Conservation (phyloP, 2,888 invertebrate species). For the Matsumyia berberina region DNA sequence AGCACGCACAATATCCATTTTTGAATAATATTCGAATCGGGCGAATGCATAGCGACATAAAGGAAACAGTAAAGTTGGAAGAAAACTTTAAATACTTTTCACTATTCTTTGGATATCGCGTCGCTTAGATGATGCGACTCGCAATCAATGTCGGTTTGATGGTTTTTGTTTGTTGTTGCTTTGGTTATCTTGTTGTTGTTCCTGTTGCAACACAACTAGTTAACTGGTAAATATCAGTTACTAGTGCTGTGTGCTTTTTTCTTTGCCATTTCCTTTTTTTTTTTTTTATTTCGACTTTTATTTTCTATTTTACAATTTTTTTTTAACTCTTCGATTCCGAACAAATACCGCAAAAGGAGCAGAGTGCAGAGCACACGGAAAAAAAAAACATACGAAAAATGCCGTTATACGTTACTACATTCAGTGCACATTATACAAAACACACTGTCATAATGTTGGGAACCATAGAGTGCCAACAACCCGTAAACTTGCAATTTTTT, state of each 20-base stretch:
- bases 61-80: background rate
- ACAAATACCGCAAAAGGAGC: constrained; percentile 58
- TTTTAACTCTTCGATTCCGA: constrained; percentile 44
- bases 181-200: constrained; percentile 36
- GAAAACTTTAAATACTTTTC: background rate
- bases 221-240: constrained; percentile 50
- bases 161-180: constrained; percentile 14
- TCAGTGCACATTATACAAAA: constrained; percentile 76
- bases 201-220: constrained; percentile 60
- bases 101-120: background rate
- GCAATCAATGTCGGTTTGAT: constrained; percentile 17
- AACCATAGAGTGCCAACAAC: constrained; percentile 75
- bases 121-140: constrained; percentile 12
- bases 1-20: constrained; percentile 16
- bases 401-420: constrained; percentile 74
- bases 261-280: constrained; percentile 25
- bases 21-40: background rate
- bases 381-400: constrained; percentile 65
- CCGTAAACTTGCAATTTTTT: constrained; percentile 75
- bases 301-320: constrained; percentile 34
- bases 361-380: constrained; percentile 43
- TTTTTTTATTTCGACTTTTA: constrained; percentile 30
- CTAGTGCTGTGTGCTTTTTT: constrained; percentile 43
- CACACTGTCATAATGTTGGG: constrained; percentile 76
- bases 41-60: background rate